Conservation (phyloP, 2,888 invertebrate genomes). For the Eustalomyia histrio region DNA sequence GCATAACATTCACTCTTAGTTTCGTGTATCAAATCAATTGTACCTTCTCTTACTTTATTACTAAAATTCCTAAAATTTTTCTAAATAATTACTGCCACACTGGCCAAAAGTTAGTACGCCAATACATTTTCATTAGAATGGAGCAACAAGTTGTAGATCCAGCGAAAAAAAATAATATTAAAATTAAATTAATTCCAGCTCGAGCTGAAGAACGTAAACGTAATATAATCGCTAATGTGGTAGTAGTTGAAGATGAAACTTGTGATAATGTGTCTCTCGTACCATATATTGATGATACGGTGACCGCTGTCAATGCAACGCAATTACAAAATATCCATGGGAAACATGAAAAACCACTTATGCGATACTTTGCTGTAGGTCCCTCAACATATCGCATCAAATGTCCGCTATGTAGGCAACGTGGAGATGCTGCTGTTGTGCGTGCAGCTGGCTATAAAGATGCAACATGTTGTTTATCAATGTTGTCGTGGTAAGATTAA, state of each 20-base stretch:
- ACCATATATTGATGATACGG: conserved; percentile 73
- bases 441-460: conserved; percentile 73
- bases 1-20: neutral
- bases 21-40: neutral
- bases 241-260: conserved; percentile 68
- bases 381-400: conserved; percentile 75
- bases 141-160: conserved; percentile 40
- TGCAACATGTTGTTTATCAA: conserved; percentile 72
- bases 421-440: conserved; percentile 75
- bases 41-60: neutral
- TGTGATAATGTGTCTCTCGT: conserved; percentile 64
- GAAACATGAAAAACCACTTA: conserved; percentile 54
- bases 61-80: neutral
- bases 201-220: conserved; percentile 72
- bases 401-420: conserved; percentile 76
- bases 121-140: conserved; percentile 31
- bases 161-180: conserved; percentile 62
- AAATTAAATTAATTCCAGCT: conserved; percentile 73
- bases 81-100: conserved; percentile 20
- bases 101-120: conserved; percentile 25
- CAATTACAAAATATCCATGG: conserved; percentile 48
- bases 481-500: conserved; percentile 73
- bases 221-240: conserved; percentile 74
- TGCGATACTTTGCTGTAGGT: conserved; percentile 75
- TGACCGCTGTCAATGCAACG: conserved; percentile 53